A percentile compares a stretch with the other conserved stretches of the same genome.
These are phyloP conservation scores for Drosophila affinis DNA, from an alignment of 2,888 invertebrate species.

Conservation along the genomic window DNA sequence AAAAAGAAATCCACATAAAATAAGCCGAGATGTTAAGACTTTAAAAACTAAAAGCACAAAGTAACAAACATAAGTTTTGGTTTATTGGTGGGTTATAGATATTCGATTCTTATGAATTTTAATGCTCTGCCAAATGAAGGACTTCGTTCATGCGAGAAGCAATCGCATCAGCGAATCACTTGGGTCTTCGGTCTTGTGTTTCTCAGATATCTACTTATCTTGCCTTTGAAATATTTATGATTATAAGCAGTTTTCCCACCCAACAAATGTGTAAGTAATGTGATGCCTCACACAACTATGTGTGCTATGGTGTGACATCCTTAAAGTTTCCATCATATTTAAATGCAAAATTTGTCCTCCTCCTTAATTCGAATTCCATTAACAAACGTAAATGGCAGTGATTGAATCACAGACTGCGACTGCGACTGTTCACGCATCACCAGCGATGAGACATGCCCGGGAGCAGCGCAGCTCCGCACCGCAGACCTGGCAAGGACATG, in stretches of 20 bases:
- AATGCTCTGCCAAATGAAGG: too few species aligned
- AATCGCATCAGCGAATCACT: not conserved
- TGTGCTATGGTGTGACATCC: too few species aligned
- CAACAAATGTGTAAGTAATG: too few species aligned
- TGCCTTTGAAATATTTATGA: not conserved
- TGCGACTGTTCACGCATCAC: constrained; percentile 41
- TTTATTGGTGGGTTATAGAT: not conserved
- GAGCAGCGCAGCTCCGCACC: constrained; percentile 33
- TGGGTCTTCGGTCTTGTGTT: not conserved
- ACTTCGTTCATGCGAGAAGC: not conserved
- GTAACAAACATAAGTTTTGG: not conserved
- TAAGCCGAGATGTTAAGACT: not conserved
- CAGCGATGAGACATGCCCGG: constrained; percentile 44
- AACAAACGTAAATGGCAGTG: constrained; percentile 32
- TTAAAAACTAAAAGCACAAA: too few species aligned
- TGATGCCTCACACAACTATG: too few species aligned
- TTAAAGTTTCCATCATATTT: not conserved
- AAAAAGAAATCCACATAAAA: not conserved
- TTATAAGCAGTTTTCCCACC: not conserved
- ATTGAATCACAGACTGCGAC: constrained; percentile 51
- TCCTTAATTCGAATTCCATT: constrained; percentile 19
- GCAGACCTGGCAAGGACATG: constrained; percentile 18
- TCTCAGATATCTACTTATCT: not conserved
- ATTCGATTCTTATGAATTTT: not conserved
- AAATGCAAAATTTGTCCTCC: not conserved